Conservation (phyloP, 2,797 vertebrate species). For the Sciurus carolinensis region DNA sequence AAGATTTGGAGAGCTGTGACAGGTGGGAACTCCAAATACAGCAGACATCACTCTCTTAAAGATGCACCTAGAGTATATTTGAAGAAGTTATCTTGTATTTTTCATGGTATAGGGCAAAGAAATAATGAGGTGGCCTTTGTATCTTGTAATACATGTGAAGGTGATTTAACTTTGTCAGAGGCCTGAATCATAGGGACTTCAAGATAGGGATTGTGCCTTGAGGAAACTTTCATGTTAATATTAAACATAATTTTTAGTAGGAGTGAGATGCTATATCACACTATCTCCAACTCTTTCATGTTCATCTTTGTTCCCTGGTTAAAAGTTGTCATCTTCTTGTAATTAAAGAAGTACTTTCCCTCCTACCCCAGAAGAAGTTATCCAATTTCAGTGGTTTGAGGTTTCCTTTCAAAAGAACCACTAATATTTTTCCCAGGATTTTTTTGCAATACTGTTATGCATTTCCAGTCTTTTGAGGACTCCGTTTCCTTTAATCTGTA, state of each 20-base stretch:
- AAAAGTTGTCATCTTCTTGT: slow-evolving; percentile 58
- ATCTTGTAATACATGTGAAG: slow-evolving; percentile 41
- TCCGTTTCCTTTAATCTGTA: slow-evolving; percentile 71
- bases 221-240: slow-evolving; percentile 70
- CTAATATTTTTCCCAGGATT: slow-evolving; percentile 59
- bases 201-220: neutral
- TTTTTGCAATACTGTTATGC: slow-evolving; percentile 62
- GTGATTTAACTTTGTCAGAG: slow-evolving; percentile 72
- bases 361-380: slow-evolving; percentile 30
- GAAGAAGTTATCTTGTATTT: slow-evolving; percentile 54
- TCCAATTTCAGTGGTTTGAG: slow-evolving; percentile 62
- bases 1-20: neutral
- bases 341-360: neutral
- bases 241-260: slow-evolving; percentile 55
- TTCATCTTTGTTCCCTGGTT: slow-evolving; percentile 63
- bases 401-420: slow-evolving; percentile 61
- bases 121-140: slow-evolving; percentile 65
- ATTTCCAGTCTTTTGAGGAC: slow-evolving; percentile 68
- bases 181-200: slow-evolving; percentile 41
- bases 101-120: slow-evolving; percentile 51
- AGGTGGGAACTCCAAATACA: neutral
- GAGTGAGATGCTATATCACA: neutral
- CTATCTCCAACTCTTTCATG: slow-evolving; percentile 49
- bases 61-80: neutral
- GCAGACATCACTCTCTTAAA: slow-evolving; percentile 53